Base-by-base conservation (phyloP, 2,113 vertebrate species). In the Halcyon malimbica region DNA sequence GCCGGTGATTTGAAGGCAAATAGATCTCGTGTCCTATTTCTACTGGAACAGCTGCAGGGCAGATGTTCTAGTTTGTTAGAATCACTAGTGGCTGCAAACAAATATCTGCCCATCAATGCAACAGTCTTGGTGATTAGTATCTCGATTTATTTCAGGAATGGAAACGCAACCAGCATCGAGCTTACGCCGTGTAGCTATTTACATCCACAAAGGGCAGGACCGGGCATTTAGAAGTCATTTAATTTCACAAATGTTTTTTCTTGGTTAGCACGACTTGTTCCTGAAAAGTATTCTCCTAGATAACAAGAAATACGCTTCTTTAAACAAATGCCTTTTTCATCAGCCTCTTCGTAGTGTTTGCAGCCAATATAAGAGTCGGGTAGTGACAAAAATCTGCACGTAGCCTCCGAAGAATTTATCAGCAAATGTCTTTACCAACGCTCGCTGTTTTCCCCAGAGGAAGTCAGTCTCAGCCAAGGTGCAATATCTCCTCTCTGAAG, bases 21-120 rank as follows among this genome's bases (percentile, higher is more conserved):
- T 94, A 69, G 80, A 91, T 85, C 57, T 46, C 1, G 3, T 46
- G 82, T 44, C 60, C 83, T 76, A 16, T 65, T 89, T 85, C 50
- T 65, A 25, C n/a, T 82, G 67, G 31, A 90, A 41, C 54, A 54
- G 95, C 95, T 73, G 64, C 77, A 75, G 93, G 93, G 77, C 79
- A 92, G 60, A 65, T 84, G 70, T 68, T 94, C 46, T 41, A 25
- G 42, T 53, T 64, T 56, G 92, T 56, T 89, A 14, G 51, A 54
- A 33, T 79, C 68, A n/a, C 50, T 63, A 59, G 56, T 50, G 73
- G 39, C 87, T 63, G 51, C 23, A 53, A 71, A 54, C 50, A 57
- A 82, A 48, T 67, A 76, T 53, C 54, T 73, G 67, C 44, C 57
- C 39, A 2, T 63, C 59, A 73, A 39, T 74, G 60, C 44, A 57